These are phyloP conservation scores for Cephalopachus bancanus DNA, from an alignment of 2,797 vertebrate species.

Conservation along the genomic window DNA sequence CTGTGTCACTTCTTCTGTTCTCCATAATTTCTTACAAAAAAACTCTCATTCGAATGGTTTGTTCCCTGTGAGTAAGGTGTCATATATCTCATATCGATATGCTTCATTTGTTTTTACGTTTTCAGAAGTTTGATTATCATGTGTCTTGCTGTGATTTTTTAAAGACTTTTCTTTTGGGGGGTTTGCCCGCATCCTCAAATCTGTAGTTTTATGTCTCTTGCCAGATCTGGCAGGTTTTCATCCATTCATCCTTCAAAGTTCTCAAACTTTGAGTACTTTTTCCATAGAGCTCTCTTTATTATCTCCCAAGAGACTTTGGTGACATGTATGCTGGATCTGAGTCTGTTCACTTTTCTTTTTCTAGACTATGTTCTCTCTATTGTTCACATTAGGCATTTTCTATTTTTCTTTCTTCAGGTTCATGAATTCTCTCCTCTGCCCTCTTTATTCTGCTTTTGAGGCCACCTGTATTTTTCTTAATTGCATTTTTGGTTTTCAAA, in stretches of 20 bases:
- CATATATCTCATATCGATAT: not conserved
- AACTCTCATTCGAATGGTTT: not conserved
- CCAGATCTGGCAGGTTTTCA: constrained; percentile 10
- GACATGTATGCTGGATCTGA: not conserved
- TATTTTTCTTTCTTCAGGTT: constrained; percentile 13
- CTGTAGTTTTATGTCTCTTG: not conserved
- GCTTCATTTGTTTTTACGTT: constrained; percentile 19
- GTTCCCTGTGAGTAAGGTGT: not conserved
- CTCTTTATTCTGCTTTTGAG: not conserved
- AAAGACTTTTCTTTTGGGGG: not conserved
- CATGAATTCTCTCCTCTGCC: not conserved
- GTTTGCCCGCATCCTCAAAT: not conserved
- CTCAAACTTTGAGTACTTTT: not conserved
- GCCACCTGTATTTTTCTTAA: not conserved
- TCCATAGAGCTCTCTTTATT: not conserved
- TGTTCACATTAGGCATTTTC: constrained; percentile 4
- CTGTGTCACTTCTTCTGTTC: not conserved
- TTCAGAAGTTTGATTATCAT: constrained; percentile 31
- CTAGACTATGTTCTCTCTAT: not conserved
- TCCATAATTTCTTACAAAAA: constrained; percentile 24
- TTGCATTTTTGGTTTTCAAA: not conserved
- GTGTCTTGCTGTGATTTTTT: not conserved
- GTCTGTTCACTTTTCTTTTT: not conserved
- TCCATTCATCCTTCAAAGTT: not conserved
- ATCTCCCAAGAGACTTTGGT: not conserved